A percentile compares a stretch with the other conserved stretches of the same genome.
phyloP scores from a whole-genome alignment of 2,888 invertebrate species.

The Yponomeuta sedellus region DNA sequence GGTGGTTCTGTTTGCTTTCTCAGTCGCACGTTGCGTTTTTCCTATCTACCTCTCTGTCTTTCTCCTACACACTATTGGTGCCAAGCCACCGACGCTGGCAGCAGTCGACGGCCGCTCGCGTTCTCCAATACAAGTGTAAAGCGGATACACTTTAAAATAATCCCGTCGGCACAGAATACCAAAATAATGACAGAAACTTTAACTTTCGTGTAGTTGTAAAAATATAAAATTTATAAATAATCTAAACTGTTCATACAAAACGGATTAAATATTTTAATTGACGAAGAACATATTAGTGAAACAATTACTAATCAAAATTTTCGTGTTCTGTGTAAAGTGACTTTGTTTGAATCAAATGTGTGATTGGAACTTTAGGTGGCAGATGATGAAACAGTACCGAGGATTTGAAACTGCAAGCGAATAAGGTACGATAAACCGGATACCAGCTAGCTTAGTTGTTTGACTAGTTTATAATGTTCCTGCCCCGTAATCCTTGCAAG shows the following conservation, averaged over 20 bases:
- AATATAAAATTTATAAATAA: conserved; percentile 16
- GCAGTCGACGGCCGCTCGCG: conserved; percentile 59
- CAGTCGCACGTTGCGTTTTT: conserved; percentile 32
- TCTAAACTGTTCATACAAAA: conserved; percentile 23
- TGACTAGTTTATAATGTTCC: conserved; percentile 47
- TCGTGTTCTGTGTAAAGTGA: conserved; percentile 60
- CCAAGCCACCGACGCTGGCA: conserved; percentile 47
- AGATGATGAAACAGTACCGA: conserved; percentile 40
- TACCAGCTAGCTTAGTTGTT: conserved; percentile 53
- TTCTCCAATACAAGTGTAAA: conserved; percentile 36
- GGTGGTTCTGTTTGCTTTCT: conserved; percentile 46
- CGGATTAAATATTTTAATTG: conserved; percentile 14
- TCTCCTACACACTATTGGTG: conserved; percentile 59
- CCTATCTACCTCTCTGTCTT: conserved; percentile 47
- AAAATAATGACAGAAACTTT: conserved; percentile 29
- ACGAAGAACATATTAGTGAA: conserved; percentile 13
- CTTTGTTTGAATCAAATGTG: conserved; percentile 29
- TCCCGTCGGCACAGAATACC: conserved; percentile 37
- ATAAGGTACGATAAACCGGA: conserved; percentile 71
- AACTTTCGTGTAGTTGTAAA: conserved; percentile 22
- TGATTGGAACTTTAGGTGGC: conserved; percentile 46
- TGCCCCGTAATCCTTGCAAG: conserved; percentile 41
- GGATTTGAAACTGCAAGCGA: conserved; percentile 60
- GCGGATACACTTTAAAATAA: conserved; percentile 29
- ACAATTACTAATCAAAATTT: conserved; percentile 35